Evolutionary conservation across 2,797 vertebrate species (phyloP), one percentile per base, ranked within the genome.

Genomic region (Urophycis tenuis): DNA sequence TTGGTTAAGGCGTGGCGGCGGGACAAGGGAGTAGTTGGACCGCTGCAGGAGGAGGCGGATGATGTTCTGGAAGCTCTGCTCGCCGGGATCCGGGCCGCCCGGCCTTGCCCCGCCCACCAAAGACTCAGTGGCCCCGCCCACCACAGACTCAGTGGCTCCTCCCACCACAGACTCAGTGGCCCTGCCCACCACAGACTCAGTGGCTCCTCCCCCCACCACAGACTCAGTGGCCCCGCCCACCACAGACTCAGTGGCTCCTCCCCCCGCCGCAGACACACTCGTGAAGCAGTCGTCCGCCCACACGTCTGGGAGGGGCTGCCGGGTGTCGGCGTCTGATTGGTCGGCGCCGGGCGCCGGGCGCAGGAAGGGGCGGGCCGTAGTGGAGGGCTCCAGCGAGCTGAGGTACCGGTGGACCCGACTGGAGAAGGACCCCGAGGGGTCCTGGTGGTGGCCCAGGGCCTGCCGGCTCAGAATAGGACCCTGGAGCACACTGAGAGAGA

Each of bases 371-470:
- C 7, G 7, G 36, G 36, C 1, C 5, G 36, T 22, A 10, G 45
- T 6, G 33, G 71, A 14, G 15, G 10, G 41, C 12, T 3, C 76
- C 39, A 92, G 82, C 17, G 89, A 88, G 81, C 67, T 72, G 72
- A 91, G 85, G 79, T 89, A 92, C 7, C 82, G 85, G 3, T 45
- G 2, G 80, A 92, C 79, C 2, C 41, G 83, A 7, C 89, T 82
- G 0, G 45, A 0, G 6, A 73, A 35, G 1, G 41, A 31, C n/a
- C 49, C 80, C 4, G 78, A 30, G 39, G 67, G 64, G 22, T 64
- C 35, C 35, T 81, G 77, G 8, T 0, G 75, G 1, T 29, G 71
- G 33, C 72, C 31, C 0, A 73, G 7, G 30, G 31, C 74, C 2
- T 25, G 78, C 22, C 74, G 30, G 1, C 64, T 53, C 1, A 69